Base-by-base conservation (phyloP, 1,140 invertebrate species). In the Pomacea maculata region DNA sequence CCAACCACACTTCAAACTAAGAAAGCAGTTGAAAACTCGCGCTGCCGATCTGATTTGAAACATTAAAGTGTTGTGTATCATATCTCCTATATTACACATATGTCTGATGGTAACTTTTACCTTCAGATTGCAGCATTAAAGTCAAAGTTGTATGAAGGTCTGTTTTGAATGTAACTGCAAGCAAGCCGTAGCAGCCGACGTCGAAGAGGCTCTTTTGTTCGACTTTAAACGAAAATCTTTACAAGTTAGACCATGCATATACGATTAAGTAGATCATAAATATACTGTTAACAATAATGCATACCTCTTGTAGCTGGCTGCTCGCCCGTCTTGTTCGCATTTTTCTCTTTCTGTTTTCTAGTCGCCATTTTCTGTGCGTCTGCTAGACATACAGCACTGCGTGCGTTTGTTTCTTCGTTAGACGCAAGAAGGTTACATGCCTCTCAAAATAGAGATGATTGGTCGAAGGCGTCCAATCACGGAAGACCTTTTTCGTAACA, bases 291-390 rank as follows among this genome's bases (percentile, higher is more conserved):
- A 34, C 45, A 25, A 29, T 72, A 34, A 64, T 10, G 61, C 71
- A 45, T 68, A 73, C 61, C n/a, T 80, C 71, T 73, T 11, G 25
- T 64, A 52, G 54, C 65, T 14, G 34, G 45, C 34, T 65, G 21
- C 17, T n/a, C 25, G 12, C 17, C 34, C 5, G n/a, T 72, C 77
- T 81, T 84, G 84, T 86, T 82, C 10, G 75, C 45, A 54, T 80
- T 71, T 74, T 85, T 84, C 84, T 83, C 83, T 78, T 80, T 76
- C 65, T 79, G 79, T 83, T 76, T 82, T 72, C 65, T 25, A 57
- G 85, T 86, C 85, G 85, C 85, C 85, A 86, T 86, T 84, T 81
- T 85, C 79, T 80, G 72, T 74, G 68, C 79, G 79, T 80, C 57
- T 83, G 81, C 82, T 70, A 70, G n/a, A 21, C 21, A n/a, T 64